Percentiles rank a stretch among this genome's conserved stretches.
These are phyloP conservation scores for western clawed frog (Xenopus tropicalis) DNA, from an alignment of 2,113 vertebrate genomes.

Conservation along the genomic window UCB_Xtro_10.0 CM004451.2:6807001-6807500, in stretches of 20 bases:
- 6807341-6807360: slow-evolving; percentile 64
- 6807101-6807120: slow-evolving; percentile 47
- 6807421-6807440: slow-evolving; percentile 61
- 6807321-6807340: slow-evolving; percentile 53
- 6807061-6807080: slow-evolving; percentile 65
- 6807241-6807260: slow-evolving; percentile 66
- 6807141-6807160: slow-evolving; percentile 61
- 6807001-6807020: slow-evolving; percentile 50
- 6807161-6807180: slow-evolving; percentile 51
- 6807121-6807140: slow-evolving; percentile 73
- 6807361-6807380: slow-evolving; percentile 26
- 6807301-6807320: slow-evolving; percentile 51
- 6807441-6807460: slow-evolving; percentile 65
- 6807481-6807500: neutral
- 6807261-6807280: slow-evolving; percentile 57
- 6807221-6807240: slow-evolving; percentile 59
- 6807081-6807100: slow-evolving; percentile 49
- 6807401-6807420: slow-evolving; percentile 70
- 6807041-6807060: slow-evolving; percentile 61
- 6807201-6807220: slow-evolving; percentile 67
- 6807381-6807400: slow-evolving; percentile 65
- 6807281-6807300: slow-evolving; percentile 56
- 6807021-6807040: slow-evolving; percentile 50
- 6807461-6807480: slow-evolving; percentile 52
- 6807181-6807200: slow-evolving; percentile 63